Evolutionary conservation across 2,113 vertebrate species (phyloP).

Genomic region (Scalopus aquaticus): DNA sequence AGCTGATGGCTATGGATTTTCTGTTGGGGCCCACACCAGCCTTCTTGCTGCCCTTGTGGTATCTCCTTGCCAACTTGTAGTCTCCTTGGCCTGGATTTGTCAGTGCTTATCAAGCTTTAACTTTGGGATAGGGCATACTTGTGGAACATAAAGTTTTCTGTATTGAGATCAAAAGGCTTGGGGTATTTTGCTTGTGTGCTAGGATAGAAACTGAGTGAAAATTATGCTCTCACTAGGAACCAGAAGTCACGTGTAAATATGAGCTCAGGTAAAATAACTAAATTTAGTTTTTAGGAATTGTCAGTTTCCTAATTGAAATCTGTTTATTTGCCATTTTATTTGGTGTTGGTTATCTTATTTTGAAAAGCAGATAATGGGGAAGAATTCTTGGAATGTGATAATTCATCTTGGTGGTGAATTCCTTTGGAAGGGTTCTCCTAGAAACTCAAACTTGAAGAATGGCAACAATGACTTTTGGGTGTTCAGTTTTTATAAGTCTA

Average conservation of each 20-base stretch:
- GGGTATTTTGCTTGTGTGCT: not conserved
- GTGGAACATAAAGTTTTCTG: not conserved
- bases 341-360: constrained; percentile 23
- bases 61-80: constrained; percentile 4
- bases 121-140: not conserved
- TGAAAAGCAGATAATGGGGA: not conserved
- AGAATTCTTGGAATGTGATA: not conserved
- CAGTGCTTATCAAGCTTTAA: not conserved
- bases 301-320: not conserved
- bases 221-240: not conserved
- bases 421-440: constrained; percentile 26
- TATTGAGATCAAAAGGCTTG: not conserved
- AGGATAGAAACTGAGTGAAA: not conserved
- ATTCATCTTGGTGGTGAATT: not conserved
- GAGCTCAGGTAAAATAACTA: not conserved
- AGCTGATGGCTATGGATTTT: not conserved
- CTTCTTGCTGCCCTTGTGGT: not conserved
- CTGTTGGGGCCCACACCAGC: not conserved
- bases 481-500: constrained; percentile 46
- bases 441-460: constrained; percentile 33
- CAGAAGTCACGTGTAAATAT: not conserved
- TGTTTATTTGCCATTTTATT: not conserved
- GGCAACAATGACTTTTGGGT: constrained; percentile 39
- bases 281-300: not conserved
- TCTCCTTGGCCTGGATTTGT: constrained; percentile 56